phyloP scores from a whole-genome alignment of 2,888 invertebrate species.

The Eudasyphora cyanicolor region DNA sequence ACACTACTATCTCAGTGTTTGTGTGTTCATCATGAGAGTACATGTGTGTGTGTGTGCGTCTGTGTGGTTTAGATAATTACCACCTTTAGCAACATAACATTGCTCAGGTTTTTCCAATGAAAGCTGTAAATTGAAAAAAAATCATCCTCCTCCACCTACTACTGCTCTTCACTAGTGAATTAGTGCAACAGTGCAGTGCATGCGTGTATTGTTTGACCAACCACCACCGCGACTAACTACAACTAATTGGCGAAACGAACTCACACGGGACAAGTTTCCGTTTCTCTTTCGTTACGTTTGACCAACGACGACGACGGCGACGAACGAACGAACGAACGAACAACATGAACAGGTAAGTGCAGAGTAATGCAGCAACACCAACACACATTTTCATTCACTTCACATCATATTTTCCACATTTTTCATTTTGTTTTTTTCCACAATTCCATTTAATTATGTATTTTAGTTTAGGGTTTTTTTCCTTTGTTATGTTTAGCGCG shows the following conservation, averaged over 20 bases:
- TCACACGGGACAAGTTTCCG: not conserved
- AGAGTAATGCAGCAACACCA: not conserved
- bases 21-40: too few species aligned
- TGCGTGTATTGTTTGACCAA: conserved; percentile 28
- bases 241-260: not conserved
- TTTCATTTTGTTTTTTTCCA: conserved; percentile 41
- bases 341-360: conserved; percentile 59
- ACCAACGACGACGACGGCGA: too few species aligned
- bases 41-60: not conserved
- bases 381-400: conserved; percentile 18
- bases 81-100: not conserved
- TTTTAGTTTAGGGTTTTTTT: conserved; percentile 44
- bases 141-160: not conserved
- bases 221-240: not conserved
- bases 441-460: conserved; percentile 13
- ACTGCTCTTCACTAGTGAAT: too few species aligned
- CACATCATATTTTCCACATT: conserved; percentile 44
- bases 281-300: conserved; percentile 19
- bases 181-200: not conserved
- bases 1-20: too few species aligned
- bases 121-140: not conserved
- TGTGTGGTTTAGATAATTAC: not conserved
- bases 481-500: conserved; percentile 5
- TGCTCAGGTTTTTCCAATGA: conserved; percentile 4
- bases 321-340: not conserved